A percentile compares a stretch with the other conserved stretches of the same genome.
phyloP scores from a whole-genome alignment of 2,888 invertebrate species.

The Lottia gigantea region DNA sequence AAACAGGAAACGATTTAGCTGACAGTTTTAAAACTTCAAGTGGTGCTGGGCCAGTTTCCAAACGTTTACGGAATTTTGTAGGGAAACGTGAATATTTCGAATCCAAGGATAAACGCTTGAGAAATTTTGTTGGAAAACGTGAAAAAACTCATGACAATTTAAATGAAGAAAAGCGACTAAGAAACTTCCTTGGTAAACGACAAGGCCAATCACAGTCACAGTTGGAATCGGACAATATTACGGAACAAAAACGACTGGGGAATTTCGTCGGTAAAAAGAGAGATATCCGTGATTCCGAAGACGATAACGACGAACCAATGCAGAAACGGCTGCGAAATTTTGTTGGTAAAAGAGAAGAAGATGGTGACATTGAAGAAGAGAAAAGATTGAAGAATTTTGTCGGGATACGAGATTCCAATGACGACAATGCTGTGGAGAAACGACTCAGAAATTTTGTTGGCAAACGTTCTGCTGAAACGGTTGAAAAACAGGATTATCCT shows the following conservation, averaged over 20 bases:
- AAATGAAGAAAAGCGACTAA: conserved; percentile 17
- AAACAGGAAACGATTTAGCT: neutral
- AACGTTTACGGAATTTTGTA: conserved; percentile 15
- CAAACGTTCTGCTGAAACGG: neutral
- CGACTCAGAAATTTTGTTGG: conserved; percentile 12
- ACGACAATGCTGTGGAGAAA: neutral
- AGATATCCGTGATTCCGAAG: neutral
- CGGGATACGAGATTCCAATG: neutral
- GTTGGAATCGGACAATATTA: neutral
- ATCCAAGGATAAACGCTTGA: conserved; percentile 11
- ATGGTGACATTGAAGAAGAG: neutral
- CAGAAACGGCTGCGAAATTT: conserved; percentile 17
- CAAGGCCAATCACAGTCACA: neutral
- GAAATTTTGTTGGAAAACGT: conserved; percentile 23
- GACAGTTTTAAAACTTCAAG: too few species aligned
- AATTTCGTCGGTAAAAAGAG: conserved; percentile 17
- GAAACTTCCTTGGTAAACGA: conserved; percentile 28
- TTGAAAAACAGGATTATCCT: too few species aligned
- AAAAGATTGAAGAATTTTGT: conserved; percentile 20
- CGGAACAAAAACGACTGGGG: conserved; percentile 13
- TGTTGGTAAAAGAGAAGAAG: conserved; percentile 12
- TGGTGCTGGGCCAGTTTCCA: neutral
- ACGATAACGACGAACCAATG: neutral
- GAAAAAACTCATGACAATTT: neutral
- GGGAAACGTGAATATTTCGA: conserved; percentile 15